These are phyloP conservation scores for Neosalanx taihuensis DNA, from an alignment of 2,797 vertebrate species.

Conservation along the genomic window DNA sequence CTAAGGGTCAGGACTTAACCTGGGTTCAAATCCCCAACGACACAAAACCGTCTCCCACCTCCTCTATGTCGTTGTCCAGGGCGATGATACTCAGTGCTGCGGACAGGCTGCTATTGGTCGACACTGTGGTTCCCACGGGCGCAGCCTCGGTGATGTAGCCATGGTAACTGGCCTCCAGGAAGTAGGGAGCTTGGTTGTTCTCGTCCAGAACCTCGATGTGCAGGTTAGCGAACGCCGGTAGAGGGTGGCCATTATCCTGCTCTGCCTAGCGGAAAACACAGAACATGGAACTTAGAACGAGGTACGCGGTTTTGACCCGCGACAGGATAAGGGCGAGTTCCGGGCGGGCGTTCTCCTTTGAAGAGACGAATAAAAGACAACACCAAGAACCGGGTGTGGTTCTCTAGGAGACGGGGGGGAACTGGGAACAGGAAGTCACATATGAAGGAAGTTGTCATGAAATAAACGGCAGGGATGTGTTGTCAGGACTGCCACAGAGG, in stretches of 20 bases:
- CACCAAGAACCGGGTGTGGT: too few species aligned
- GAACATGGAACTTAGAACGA: background rate
- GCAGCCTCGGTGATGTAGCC: conserved; percentile 92
- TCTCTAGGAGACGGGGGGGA: too few species aligned
- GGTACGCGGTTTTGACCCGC: background rate
- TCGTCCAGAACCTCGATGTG: conserved; percentile 94
- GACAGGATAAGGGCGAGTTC: background rate
- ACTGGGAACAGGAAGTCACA: too few species aligned
- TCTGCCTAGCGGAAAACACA: conserved; percentile 78
- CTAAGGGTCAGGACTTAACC: too few species aligned
- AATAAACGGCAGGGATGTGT: too few species aligned
- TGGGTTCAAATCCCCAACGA: background rate
- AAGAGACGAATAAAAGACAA: background rate
- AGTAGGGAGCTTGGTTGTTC: conserved; percentile 96
- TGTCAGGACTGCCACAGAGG: too few species aligned
- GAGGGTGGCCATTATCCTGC: conserved; percentile 95
- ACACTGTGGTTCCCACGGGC: conserved; percentile 87
- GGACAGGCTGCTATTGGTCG: conserved; percentile 76
- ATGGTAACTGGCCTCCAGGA: conserved; percentile 81
- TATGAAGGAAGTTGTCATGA: too few species aligned
- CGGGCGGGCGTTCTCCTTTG: background rate
- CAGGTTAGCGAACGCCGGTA: conserved; percentile 92
- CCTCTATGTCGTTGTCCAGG: conserved; percentile 94
- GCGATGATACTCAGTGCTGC: conserved; percentile 81
- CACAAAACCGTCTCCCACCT: conserved; percentile 66